These are phyloP conservation scores for Sarcophaga variegata DNA, from an alignment of 2,888 invertebrate species.

Conservation along the genomic window DNA sequence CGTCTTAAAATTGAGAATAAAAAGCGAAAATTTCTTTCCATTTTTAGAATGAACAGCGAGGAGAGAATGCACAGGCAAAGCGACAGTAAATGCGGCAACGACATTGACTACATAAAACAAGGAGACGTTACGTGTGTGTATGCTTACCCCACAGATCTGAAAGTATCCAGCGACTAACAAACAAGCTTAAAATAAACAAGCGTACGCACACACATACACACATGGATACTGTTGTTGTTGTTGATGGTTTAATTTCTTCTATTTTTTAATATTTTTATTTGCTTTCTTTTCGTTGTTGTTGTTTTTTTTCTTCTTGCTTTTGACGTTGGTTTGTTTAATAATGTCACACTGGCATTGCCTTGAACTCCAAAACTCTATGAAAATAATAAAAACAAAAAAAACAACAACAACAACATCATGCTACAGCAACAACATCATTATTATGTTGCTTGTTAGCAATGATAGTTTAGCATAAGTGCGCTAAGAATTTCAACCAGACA, in stretches of 20 bases:
- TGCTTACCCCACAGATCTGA: neutral
- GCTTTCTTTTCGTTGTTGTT: neutral
- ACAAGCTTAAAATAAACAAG: slow-evolving; percentile 56
- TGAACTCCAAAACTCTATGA: slow-evolving; percentile 62
- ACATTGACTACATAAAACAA: slow-evolving; percentile 25
- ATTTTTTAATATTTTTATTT: slow-evolving; percentile 11
- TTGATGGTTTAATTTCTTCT: neutral
- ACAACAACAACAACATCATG: slow-evolving; percentile 14
- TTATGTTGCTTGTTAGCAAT: neutral
- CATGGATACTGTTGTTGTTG: neutral
- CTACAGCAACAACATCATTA: neutral
- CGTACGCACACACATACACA: neutral
- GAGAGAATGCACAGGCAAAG: slow-evolving; percentile 15
- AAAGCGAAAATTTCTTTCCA: slow-evolving; percentile 45
- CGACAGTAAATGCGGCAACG: slow-evolving; percentile 34
- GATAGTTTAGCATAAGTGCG: slow-evolving; percentile 10
- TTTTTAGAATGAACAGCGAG: slow-evolving; percentile 49
- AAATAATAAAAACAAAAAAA: neutral
- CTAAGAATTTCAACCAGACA: slow-evolving; percentile 53
- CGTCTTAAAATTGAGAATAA: slow-evolving; percentile 3
- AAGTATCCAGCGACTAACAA: slow-evolving; percentile 20
- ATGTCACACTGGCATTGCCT: slow-evolving; percentile 59
- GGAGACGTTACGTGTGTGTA: neutral
- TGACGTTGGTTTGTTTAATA: slow-evolving; percentile 32
- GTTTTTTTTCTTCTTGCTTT: slow-evolving; percentile 34